These are phyloP conservation scores for Odiellus spinosus DNA, from an alignment of 2,888 invertebrate species.

Conservation along the genomic window DNA sequence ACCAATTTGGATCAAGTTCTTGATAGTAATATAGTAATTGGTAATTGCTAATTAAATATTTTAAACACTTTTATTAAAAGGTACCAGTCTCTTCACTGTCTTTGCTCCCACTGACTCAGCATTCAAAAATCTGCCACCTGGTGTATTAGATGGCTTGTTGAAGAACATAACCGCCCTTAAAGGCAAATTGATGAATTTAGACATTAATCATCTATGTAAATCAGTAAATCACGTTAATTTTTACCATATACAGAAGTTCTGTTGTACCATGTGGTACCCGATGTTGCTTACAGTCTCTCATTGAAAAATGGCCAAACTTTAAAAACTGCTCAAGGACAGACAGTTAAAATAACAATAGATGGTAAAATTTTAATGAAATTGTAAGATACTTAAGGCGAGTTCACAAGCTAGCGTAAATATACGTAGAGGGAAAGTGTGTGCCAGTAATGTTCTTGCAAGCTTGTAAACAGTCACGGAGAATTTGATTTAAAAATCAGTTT, in stretches of 20 bases:
- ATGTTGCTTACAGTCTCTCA: not conserved
- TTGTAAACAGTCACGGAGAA: too few species aligned
- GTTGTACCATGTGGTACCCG: conserved; percentile 1
- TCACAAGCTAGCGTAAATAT: too few species aligned
- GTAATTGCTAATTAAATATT: not conserved
- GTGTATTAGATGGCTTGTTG: not conserved
- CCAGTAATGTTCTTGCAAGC: too few species aligned
- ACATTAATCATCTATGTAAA: not conserved
- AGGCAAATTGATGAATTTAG: not conserved
- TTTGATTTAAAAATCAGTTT: too few species aligned
- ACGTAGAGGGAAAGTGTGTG: too few species aligned
- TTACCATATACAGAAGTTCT: conserved; percentile 1
- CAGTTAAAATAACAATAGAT: not conserved
- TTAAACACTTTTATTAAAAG: not conserved
- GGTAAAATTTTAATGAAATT: not conserved
- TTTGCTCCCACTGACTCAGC: conserved; percentile 1
- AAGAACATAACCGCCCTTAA: conserved; percentile 1
- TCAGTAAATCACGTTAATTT: not conserved
- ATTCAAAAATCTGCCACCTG: conserved; percentile 1
- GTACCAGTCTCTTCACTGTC: not conserved
- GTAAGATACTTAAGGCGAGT: too few species aligned
- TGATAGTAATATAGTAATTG: conserved; percentile 1
- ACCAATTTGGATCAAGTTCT: conserved; percentile 4
- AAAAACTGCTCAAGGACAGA: conserved; percentile 2
- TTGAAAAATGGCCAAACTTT: not conserved